phyloP scores from a whole-genome alignment of 2,888 invertebrate species.

The Epistrophe eligans region DNA sequence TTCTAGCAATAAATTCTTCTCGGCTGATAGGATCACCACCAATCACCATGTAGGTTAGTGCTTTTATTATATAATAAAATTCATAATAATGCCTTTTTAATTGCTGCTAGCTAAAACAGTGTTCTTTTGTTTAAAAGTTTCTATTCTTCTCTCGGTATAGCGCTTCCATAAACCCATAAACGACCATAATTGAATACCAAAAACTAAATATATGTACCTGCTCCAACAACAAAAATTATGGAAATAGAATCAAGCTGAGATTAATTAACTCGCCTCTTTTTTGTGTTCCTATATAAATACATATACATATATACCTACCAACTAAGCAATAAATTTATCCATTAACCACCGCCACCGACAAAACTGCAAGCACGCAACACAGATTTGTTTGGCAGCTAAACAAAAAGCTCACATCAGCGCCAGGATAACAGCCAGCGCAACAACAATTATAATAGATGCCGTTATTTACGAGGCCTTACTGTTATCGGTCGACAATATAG shows the following conservation, averaged over 20 bases:
- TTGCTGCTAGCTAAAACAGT: neutral
- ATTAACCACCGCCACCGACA: slow-evolving; percentile 35
- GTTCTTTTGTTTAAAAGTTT: neutral
- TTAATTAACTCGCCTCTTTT: slow-evolving; percentile 39
- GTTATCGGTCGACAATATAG: slow-evolving; percentile 60
- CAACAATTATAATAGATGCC: slow-evolving; percentile 48
- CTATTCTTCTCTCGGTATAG: neutral
- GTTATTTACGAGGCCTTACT: slow-evolving; percentile 64
- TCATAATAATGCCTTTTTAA: slow-evolving; percentile 13
- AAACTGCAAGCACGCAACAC: slow-evolving; percentile 61
- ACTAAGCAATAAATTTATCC: slow-evolving; percentile 55
- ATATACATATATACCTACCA: neutral
- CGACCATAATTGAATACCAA: slow-evolving; percentile 20
- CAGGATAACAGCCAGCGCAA: slow-evolving; percentile 58
- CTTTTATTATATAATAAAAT: neutral
- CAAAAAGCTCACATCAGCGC: slow-evolving; percentile 61
- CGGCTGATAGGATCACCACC: neutral
- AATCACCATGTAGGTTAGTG: neutral
- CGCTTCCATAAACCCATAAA: too few species aligned
- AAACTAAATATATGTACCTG: neutral
- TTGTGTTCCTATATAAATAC: neutral
- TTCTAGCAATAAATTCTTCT: neutral
- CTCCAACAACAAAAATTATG: slow-evolving; percentile 45
- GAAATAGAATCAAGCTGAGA: slow-evolving; percentile 54
- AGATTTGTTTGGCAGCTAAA: slow-evolving; percentile 62